Evolutionary conservation across 2,888 invertebrate species (phyloP), one percentile per base, ranked within the genome.

Genomic region (Hypolimnas misippus): DNA sequence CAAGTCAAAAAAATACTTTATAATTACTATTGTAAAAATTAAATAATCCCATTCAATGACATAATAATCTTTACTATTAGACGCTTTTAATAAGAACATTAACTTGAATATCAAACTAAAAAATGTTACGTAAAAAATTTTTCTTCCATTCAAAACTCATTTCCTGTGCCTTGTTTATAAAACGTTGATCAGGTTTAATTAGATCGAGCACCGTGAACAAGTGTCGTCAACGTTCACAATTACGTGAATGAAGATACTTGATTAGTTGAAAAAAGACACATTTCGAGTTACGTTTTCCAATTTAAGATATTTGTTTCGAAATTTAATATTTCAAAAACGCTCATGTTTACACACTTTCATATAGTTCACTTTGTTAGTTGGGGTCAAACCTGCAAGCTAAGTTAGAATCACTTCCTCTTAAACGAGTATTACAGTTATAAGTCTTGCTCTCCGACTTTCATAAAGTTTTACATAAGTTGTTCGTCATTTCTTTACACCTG

Each of bases 191-290:
- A 59, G 31, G 52, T 53, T 53, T 49, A 60, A 57, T 57, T 64
- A 53, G 46, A 52, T 64, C 52, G 56, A 61, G 61, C 55, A 38
- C 33, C 53, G 49, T 49, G 40, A 63, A 38, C 42, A 42, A 40
- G 55, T 51, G 38, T 29, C 25, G 35, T 44, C 16, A 58, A 14
- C 7, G 40, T n/a, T n/a, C n/a, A n/a, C n/a, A n/a, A n/a, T n/a
- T n/a, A n/a, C n/a, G n/a, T n/a, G n/a, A 16, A 14, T 2, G 14
- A 14, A 7, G 3, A 40, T 40, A 7, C 16, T 16, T 40, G 21
- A 46, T 46, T 21, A 44, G 1, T 3, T 44, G 19, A 1, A 21
- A 21, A 33, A 21, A 21, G 17, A n/a, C 14, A 14, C 16, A 14
- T 40, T 40, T 16, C n/a, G 16, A 7, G 7, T 14, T 16, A 14